These are phyloP conservation scores for Danaus plexippus DNA, from an alignment of 1,140 invertebrate genomes.

Conservation along the genomic window DNA sequence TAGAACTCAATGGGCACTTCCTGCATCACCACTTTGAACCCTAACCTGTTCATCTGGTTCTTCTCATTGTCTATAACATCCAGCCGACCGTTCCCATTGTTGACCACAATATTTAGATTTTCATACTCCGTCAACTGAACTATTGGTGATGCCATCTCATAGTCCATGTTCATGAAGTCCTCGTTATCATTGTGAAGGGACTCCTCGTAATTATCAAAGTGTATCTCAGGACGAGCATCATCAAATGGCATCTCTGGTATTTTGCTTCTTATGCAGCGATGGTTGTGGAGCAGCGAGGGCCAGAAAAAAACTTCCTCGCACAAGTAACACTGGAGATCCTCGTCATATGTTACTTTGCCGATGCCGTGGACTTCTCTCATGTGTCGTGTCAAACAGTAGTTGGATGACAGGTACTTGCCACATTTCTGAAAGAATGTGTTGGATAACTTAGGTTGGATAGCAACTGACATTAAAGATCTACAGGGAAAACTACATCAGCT, in stretches of 20 bases:
- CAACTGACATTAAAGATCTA: constrained; percentile 1
- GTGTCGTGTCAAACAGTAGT: constrained; percentile 41
- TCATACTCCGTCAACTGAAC: constrained; percentile 40
- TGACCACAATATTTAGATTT: constrained; percentile 14
- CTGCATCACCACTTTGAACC: constrained; percentile 41
- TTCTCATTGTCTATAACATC: constrained; percentile 13
- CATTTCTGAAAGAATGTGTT: constrained; percentile 39
- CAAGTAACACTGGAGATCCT: constrained; percentile 29
- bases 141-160: constrained; percentile 49
- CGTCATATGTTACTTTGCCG: constrained; percentile 6
- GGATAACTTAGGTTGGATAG: not conserved
- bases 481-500: too few relatives aligned
- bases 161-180: constrained; percentile 38
- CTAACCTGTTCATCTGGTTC: constrained; percentile 16
- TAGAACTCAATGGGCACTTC: constrained; percentile 61
- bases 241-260: constrained; percentile 44
- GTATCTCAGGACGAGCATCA: constrained; percentile 42
- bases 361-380: constrained; percentile 27
- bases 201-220: constrained; percentile 34
- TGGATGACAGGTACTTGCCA: constrained; percentile 41
- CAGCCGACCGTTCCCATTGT: constrained; percentile 6
- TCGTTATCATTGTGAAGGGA: constrained; percentile 26
- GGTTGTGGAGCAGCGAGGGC: constrained; percentile 34
- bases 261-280: constrained; percentile 43
- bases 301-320: constrained; percentile 53